phyloP scores from a whole-genome alignment of 2,113 vertebrate species.

The Machaerirhynchus nigripectus region DNA sequence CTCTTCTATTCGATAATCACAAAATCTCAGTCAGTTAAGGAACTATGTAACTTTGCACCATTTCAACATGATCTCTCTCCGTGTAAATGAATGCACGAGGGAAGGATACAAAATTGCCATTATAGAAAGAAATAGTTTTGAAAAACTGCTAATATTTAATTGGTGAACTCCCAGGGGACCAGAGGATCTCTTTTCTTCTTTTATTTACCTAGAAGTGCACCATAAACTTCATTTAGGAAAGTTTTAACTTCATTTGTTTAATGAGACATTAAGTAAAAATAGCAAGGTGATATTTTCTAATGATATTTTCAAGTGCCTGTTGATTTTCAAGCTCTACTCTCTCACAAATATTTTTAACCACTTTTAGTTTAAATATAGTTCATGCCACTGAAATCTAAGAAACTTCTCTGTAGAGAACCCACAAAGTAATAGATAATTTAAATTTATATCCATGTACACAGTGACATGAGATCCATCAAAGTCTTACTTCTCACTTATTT shows the following conservation, averaged over 20 bases:
- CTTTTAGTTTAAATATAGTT: not conserved
- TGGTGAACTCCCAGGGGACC: not conserved
- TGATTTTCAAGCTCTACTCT: not conserved
- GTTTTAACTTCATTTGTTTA: not conserved
- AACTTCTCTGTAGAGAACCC: not conserved
- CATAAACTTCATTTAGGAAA: not conserved
- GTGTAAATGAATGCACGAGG: not conserved
- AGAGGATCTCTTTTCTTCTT: not conserved
- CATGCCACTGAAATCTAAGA: not conserved
- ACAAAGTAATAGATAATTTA: not conserved
- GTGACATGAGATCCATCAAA: constrained; percentile 26
- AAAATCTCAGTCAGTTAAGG: not conserved
- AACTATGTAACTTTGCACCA: not conserved
- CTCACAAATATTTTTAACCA: not conserved
- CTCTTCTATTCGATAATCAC: not conserved
- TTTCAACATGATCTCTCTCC: not conserved
- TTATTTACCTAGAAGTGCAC: not conserved
- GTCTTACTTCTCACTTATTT: constrained; percentile 27
- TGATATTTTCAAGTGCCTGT: not conserved
- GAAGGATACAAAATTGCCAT: not conserved
- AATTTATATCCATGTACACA: not conserved
- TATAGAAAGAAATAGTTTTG: not conserved
- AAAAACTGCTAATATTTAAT: not conserved
- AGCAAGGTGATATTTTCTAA: not conserved
- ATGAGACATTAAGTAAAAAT: not conserved